Evolutionary conservation across 64 coral and sea anemone genomes (phyloP), one percentile per base, ranked within the genome.

Genomic region (Acropora yongei): DNA sequence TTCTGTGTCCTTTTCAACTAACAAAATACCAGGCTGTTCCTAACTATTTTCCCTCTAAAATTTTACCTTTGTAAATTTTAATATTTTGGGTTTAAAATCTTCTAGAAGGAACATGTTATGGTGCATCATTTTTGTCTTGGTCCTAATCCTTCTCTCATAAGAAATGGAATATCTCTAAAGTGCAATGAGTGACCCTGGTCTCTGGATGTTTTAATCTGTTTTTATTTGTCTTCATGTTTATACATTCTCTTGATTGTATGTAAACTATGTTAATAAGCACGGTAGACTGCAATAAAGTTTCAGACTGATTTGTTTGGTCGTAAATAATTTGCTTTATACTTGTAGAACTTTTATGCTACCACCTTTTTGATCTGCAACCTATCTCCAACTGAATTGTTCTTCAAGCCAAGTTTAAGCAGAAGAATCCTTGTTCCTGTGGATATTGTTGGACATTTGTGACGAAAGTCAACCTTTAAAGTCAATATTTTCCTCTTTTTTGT

Each of bases 221-320:
- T 16, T 11, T 17, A 2, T 68, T 13, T 68, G 8, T 68, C 17
- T 19, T 17, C 17, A 68, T 55, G 17, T 16, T 68, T 13, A 13
- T 68, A 68, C 17, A 30, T 30, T 30, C 30, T 30, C 30, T 30
- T 30, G 30, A 30, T 30, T 30, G 30, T 30, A 30, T 30, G 30
- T 30, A 30, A 30, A 30, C 12, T 68, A 16, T 68, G 11, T 8
- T 16, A 68, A 0, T 16, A 68, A 14, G 45, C 6, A 47, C 42
- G 8, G 17, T 68, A 18, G 68, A 84, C 65, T 84, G 66, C 47
- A 84, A 46, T 84, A 44, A 46, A 68, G 16, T 84, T 84, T 84
- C 40, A 45, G 16, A 68, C 41, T 76, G 41, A 68, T n/a, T 17
- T 68, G 12, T 3, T 68, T 68, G 11, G 63, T 68, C 12, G 17